Conservation (phyloP, 2,797 vertebrate species). For the Monodelphis domestica region DNA sequence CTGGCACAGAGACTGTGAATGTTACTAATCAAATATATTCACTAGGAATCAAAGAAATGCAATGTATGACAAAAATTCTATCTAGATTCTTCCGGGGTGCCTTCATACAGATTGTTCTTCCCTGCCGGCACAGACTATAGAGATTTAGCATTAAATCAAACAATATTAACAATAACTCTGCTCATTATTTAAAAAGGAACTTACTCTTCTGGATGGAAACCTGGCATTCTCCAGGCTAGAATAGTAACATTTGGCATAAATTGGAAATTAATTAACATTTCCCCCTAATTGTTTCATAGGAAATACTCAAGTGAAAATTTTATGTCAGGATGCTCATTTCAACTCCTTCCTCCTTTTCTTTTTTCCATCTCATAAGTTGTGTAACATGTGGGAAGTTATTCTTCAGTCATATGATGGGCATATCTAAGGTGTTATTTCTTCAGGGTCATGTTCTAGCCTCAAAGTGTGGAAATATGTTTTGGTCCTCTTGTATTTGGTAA, state of each 20-base stretch:
- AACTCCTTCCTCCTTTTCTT: too few relatives aligned
- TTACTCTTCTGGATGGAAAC: neutral
- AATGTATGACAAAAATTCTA: neutral
- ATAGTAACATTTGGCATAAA: neutral
- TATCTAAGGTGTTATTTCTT: neutral
- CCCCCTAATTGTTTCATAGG: neutral
- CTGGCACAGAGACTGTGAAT: neutral
- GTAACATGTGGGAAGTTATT: neutral
- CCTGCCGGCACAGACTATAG: neutral
- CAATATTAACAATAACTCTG: neutral
- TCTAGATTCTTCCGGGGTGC: neutral
- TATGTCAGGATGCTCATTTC: constrained; percentile 8
- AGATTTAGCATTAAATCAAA: neutral
- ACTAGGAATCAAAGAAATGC: constrained; percentile 3
- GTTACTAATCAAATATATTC: neutral
- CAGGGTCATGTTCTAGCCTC: neutral
- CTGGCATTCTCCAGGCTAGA: neutral
- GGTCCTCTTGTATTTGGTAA: neutral
- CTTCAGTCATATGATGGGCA: neutral
- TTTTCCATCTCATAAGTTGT: neutral
- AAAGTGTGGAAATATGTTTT: neutral
- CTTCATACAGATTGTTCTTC: neutral
- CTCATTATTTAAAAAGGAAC: constrained; percentile 5
- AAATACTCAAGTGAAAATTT: neutral
- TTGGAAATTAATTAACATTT: neutral